Evolutionary conservation across 2,113 vertebrate genomes (phyloP).

Genomic region (Megaceryle torquata): DNA sequence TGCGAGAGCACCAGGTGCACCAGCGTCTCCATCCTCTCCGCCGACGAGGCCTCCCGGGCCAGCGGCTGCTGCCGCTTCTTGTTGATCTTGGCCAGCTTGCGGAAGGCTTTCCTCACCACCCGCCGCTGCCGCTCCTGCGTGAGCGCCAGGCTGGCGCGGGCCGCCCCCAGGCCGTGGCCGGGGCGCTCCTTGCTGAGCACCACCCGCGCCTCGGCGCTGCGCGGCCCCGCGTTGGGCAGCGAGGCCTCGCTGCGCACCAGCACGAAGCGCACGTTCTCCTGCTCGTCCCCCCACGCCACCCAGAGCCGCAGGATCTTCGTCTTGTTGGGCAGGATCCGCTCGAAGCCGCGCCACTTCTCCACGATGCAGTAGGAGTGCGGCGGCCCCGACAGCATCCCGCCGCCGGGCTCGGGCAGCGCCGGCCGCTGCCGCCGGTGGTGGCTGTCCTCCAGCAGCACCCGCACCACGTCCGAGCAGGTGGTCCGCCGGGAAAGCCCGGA

Average conservation of each 20-base stretch:
- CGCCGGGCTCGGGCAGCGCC: constrained; percentile 48
- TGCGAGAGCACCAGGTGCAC: constrained; percentile 93
- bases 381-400: constrained; percentile 82
- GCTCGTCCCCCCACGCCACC: constrained; percentile 91
- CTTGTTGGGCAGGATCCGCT: constrained; percentile 88
- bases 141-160: constrained; percentile 66
- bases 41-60: constrained; percentile 70
- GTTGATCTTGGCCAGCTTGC: constrained; percentile 93
- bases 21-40: constrained; percentile 89
- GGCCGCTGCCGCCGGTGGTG: constrained; percentile 62
- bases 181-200: constrained; percentile 86
- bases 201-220: constrained; percentile 91
- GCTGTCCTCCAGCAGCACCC: constrained; percentile 85
- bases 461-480: constrained; percentile 90
- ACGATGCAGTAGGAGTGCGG: constrained; percentile 88
- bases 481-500: constrained; percentile 89
- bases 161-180: constrained; percentile 66
- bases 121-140: constrained; percentile 87
- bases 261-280: constrained; percentile 88
- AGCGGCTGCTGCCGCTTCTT: constrained; percentile 74
- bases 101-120: constrained; percentile 91
- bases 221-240: constrained; percentile 78
- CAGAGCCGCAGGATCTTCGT: constrained; percentile 91
- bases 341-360: constrained; percentile 94
- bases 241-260: constrained; percentile 87